These are phyloP conservation scores for Adineta ricciae DNA, from an alignment of 2,888 invertebrate species.

Conservation along the genomic window DNA sequence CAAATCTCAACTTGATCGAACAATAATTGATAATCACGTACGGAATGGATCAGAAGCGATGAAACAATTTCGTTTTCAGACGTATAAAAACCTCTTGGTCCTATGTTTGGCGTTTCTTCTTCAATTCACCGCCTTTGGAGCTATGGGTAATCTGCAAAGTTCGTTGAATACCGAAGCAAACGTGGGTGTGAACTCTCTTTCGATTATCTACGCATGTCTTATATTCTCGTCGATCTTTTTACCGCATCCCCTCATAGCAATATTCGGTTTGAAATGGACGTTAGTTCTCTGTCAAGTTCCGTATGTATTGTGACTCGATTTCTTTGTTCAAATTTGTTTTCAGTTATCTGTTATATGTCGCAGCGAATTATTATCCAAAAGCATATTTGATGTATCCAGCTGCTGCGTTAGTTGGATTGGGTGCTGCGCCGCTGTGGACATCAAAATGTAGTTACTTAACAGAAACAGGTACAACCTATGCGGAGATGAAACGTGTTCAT, in stretches of 20 bases:
- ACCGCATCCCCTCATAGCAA: background rate
- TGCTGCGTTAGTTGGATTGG: background rate
- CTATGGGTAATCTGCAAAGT: conserved; percentile 28
- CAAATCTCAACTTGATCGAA: background rate
- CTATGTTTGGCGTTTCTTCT: conserved; percentile 26
- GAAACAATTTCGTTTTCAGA: background rate
- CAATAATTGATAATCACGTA: background rate
- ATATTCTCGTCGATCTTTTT: conserved; percentile 31
- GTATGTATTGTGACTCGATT: background rate
- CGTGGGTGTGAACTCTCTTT: conserved; percentile 26
- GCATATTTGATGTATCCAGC: conserved; percentile 20
- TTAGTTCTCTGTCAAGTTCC: background rate
- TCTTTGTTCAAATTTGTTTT: background rate
- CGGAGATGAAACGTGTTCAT: background rate
- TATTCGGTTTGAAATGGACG: background rate
- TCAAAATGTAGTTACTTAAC: conserved; percentile 31
- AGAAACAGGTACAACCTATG: conserved; percentile 30
- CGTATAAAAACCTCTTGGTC: conserved; percentile 29
- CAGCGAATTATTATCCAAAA: conserved; percentile 10
- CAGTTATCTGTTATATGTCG: background rate
- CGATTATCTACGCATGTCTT: conserved; percentile 25
- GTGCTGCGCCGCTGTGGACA: conserved; percentile 32
- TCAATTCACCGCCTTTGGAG: conserved; percentile 26
- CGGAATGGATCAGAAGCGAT: background rate
- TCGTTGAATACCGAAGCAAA: conserved; percentile 28